Evolutionary conservation across 2,888 invertebrate species (phyloP).

Genomic region (Harpalus rufipes): DNA sequence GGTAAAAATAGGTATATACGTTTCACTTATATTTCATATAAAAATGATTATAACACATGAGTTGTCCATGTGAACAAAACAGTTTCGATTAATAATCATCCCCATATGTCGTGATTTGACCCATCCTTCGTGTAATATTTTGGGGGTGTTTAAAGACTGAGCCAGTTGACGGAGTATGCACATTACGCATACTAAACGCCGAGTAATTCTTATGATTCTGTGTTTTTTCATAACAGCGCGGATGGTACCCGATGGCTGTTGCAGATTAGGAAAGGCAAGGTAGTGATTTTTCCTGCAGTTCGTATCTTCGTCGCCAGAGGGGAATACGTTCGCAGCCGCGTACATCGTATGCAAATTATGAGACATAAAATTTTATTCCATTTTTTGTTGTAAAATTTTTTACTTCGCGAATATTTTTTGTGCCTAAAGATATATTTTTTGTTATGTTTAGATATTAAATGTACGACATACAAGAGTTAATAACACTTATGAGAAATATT

Average conservation of each 20-base stretch:
- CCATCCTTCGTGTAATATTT: background rate
- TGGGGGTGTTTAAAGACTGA: background rate
- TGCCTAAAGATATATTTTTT: constrained; percentile 56
- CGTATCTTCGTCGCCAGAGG: constrained; percentile 61
- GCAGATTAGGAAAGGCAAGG: constrained; percentile 64
- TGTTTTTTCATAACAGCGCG: constrained; percentile 50
- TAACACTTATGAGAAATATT: constrained; percentile 30
- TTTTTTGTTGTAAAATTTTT: constrained; percentile 61
- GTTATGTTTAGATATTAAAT: constrained; percentile 49
- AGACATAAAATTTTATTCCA: constrained; percentile 66
- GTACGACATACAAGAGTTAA: constrained; percentile 32
- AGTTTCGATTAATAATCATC: no score
- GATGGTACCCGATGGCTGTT: constrained; percentile 57
- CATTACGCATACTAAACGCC: constrained; percentile 61
- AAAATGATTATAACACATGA: no score
- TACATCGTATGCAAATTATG: constrained; percentile 66
- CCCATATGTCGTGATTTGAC: background rate
- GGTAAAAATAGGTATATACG: no score
- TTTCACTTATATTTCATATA: no score
- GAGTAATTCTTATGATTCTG: constrained; percentile 63
- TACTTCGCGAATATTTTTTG: constrained; percentile 47
- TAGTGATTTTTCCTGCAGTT: constrained; percentile 67
- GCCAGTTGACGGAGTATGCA: constrained; percentile 38
- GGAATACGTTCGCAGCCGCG: constrained; percentile 36
- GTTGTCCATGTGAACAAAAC: no score